Percentiles rank a stretch among this genome's conserved stretches.
phyloP scores from a whole-genome alignment of 2,797 vertebrate species.

The Anniella stebbinsi region DNA sequence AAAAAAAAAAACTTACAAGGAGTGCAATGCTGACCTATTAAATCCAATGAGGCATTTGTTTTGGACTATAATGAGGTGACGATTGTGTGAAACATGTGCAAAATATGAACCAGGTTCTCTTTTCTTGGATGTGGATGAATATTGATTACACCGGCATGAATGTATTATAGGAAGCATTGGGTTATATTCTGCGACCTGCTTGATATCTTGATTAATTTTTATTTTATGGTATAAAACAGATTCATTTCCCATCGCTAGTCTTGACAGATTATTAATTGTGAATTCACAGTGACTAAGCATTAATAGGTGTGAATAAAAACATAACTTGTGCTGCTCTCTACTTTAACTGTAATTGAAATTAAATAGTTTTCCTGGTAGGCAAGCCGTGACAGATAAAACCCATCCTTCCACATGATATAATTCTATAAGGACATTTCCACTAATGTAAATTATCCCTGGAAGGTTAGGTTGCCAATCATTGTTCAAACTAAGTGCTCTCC shows the following conservation, averaged over 20 bases:
- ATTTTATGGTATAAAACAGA: background rate
- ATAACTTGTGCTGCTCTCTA: slow-evolving; percentile 12
- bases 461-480: background rate
- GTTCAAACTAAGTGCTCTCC: background rate
- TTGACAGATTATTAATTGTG: slow-evolving; percentile 17
- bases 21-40: background rate
- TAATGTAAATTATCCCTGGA: background rate
- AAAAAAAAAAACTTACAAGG: background rate
- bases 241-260: background rate
- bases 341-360: slow-evolving; percentile 8
- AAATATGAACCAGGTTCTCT: slow-evolving; percentile 1
- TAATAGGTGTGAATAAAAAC: slow-evolving; percentile 17
- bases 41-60: background rate
- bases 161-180: background rate
- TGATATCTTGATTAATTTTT: background rate
- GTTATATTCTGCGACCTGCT: background rate
- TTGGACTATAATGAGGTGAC: background rate
- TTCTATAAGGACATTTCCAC: background rate
- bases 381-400: background rate
- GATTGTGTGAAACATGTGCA: background rate
- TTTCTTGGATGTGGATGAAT: background rate
- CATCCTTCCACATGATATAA: background rate
- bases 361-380: background rate
- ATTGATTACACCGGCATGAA: background rate
- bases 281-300: background rate